A percentile compares a stretch with the other conserved stretches of the same genome.
phyloP scores from a whole-genome alignment of 1,140 invertebrate genomes.

The Orchestia grillus region DNA sequence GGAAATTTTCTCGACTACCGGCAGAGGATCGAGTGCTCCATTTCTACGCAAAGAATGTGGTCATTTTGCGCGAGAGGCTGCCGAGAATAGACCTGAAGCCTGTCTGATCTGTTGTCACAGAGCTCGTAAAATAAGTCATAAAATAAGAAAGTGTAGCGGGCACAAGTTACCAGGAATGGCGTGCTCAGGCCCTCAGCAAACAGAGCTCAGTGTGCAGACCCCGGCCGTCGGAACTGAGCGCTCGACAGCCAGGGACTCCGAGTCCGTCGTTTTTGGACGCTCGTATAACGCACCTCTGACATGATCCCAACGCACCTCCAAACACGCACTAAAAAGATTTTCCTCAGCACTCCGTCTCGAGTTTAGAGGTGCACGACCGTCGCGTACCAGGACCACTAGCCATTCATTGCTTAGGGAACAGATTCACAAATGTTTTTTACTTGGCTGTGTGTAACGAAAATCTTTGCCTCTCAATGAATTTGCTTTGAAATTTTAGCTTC shows the following conservation, averaged over 20 bases:
- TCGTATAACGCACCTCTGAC: not conserved
- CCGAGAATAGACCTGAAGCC: conserved; percentile 33
- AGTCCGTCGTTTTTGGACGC: not conserved
- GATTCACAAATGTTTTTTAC: not conserved
- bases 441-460: not conserved
- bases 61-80: not conserved
- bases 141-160: not conserved
- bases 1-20: not conserved
- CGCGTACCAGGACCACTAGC: not conserved
- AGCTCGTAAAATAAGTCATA: not conserved
- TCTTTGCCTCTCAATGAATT: not conserved
- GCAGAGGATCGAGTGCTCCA: not conserved
- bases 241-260: not conserved
- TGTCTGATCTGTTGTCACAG: conserved; percentile 22
- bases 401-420: not conserved
- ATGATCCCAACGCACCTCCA: not conserved
- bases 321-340: not conserved
- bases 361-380: not conserved
- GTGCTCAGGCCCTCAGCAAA: not conserved
- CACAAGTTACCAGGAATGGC: not conserved
- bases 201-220: not conserved
- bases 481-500: not conserved
- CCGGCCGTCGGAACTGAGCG: not conserved
- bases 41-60: not conserved
- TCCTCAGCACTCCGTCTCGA: not conserved